These are phyloP conservation scores for Plecotus auritus DNA, from an alignment of 2,113 vertebrate genomes.

Conservation along the genomic window DNA sequence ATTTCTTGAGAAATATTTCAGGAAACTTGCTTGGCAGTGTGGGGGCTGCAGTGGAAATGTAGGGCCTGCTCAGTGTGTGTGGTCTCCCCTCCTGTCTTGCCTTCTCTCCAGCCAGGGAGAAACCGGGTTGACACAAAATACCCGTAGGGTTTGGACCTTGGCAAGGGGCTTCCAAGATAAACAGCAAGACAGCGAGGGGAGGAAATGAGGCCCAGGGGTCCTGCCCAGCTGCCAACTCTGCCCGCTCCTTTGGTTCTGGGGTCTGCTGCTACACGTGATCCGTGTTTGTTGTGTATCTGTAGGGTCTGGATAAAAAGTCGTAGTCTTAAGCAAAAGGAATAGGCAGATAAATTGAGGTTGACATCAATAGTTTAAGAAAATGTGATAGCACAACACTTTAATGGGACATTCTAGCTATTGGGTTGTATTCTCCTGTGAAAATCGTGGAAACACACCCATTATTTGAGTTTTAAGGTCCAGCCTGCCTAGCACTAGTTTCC, in stretches of 20 bases:
- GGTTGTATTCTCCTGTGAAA: background rate
- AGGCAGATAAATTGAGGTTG: background rate
- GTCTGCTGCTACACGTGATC: background rate
- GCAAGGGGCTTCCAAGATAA: background rate
- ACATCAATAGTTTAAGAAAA: background rate
- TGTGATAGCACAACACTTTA: background rate
- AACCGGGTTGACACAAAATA: background rate
- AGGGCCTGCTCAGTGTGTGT: background rate
- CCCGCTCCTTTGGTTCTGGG: background rate
- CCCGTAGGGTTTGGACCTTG: background rate
- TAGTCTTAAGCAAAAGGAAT: no score
- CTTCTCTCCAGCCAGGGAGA: background rate
- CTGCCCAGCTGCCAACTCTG: background rate
- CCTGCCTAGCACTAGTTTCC: background rate
- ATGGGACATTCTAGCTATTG: background rate
- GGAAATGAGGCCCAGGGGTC: background rate
- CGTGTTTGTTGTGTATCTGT: background rate
- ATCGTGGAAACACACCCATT: background rate
- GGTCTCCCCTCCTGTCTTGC: background rate
- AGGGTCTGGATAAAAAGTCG: no score
- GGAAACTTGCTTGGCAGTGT: background rate
- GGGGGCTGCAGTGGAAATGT: background rate
- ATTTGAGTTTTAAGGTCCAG: background rate
- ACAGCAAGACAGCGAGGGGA: background rate
- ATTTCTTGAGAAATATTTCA: background rate